These are phyloP conservation scores for Apeltes quadracus DNA, from an alignment of 2,113 vertebrate genomes.

Conservation along the genomic window DNA sequence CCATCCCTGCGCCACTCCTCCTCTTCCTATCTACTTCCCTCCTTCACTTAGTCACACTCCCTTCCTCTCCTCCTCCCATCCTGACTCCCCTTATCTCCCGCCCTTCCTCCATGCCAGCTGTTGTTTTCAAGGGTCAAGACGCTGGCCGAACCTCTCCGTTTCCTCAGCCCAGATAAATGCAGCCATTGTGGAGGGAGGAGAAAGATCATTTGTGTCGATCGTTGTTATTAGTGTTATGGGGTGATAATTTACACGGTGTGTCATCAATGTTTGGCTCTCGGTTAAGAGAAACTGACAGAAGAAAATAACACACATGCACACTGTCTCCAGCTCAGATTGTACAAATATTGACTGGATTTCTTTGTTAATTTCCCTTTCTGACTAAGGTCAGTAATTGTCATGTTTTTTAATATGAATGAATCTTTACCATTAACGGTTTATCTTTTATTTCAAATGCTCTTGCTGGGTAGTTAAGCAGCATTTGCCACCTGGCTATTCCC, in stretches of 20 bases:
- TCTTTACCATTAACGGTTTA: background rate
- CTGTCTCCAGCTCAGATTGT: background rate
- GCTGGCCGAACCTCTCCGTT: slow-evolving; percentile 46
- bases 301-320: background rate
- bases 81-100: slow-evolving; percentile 43
- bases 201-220: slow-evolving; percentile 7
- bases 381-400: background rate
- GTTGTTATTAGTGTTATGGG: background rate
- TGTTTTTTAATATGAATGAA: background rate
- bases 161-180: slow-evolving; percentile 41
- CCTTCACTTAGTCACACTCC: slow-evolving; percentile 34
- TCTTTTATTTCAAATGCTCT: background rate
- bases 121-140: slow-evolving; percentile 78
- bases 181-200: slow-evolving; percentile 38
- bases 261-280: background rate
- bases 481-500: background rate
- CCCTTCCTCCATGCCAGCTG: slow-evolving; percentile 71
- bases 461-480: background rate
- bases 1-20: background rate
- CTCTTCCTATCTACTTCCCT: slow-evolving; percentile 25
- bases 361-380: background rate
- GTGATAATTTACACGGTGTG: background rate
- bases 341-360: too few relatives aligned
- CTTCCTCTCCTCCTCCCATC: slow-evolving; percentile 30
- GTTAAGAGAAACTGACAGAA: background rate